A percentile compares a stretch with the other conserved stretches of the same genome.
These are phyloP conservation scores for Limosa lapponica DNA, from an alignment of 2,797 vertebrate genomes.

Conservation along the genomic window DNA sequence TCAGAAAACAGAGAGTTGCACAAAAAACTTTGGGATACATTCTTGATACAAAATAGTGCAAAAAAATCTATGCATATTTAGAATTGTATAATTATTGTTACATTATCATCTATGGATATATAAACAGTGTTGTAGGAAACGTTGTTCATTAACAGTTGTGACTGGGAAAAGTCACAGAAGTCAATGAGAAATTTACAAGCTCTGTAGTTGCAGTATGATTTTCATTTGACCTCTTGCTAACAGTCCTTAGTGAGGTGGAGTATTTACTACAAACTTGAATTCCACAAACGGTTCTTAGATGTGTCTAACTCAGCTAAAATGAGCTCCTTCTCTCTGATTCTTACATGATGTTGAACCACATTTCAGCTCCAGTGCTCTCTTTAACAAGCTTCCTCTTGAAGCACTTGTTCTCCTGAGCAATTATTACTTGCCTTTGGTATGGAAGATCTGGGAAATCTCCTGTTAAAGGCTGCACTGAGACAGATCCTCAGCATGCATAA, in stretches of 20 bases:
- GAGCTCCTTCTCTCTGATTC: background rate
- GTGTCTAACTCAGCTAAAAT: background rate
- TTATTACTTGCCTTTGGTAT: background rate
- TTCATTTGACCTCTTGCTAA: background rate
- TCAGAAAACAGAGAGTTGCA: background rate
- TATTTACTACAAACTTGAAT: background rate
- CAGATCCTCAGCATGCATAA: background rate
- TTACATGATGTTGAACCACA: background rate
- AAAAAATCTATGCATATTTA: background rate
- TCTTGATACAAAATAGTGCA: background rate
- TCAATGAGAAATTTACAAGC: background rate
- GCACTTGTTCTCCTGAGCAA: background rate
- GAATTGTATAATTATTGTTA: background rate
- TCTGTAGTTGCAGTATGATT: background rate
- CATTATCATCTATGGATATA: background rate
- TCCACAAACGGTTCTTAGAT: background rate
- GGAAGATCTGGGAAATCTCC: background rate
- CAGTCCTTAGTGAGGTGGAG: fast-evolving
- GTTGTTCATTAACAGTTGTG: background rate
- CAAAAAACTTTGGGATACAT: fast-evolving
- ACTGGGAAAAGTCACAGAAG: background rate
- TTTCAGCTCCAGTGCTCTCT: background rate
- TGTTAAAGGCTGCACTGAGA: background rate
- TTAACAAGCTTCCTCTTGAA: background rate
- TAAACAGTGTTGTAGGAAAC: background rate